A percentile compares a stretch with the other conserved stretches of the same genome.
Evolutionary conservation across 2,797 vertebrate species (phyloP).

Genomic region (Propithecus deckenii): DNA sequence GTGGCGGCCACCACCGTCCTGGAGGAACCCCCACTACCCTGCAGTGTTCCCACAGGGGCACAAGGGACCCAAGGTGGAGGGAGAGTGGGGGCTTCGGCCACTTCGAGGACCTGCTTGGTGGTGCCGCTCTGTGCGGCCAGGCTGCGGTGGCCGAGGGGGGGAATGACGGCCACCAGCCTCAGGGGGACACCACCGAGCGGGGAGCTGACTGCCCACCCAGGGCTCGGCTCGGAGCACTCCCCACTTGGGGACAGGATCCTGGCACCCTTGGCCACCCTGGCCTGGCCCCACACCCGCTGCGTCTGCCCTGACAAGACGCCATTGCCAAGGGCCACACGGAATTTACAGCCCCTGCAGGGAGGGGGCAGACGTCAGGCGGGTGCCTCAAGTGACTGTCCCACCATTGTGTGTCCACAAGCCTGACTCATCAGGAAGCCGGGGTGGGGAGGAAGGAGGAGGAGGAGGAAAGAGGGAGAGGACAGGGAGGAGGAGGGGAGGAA

Average conservation of each 20-base stretch:
- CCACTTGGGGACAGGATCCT: not conserved
- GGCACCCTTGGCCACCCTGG: fast-evolving
- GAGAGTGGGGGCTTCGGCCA: too few relatives aligned
- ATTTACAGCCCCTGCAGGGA: slow-evolving; percentile 3
- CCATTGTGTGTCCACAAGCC: not conserved
- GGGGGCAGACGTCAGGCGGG: slow-evolving; percentile 20
- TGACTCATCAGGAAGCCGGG: slow-evolving; percentile 56
- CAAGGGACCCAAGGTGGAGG: not conserved
- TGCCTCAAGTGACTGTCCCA: not conserved
- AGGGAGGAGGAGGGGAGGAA: not conserved
- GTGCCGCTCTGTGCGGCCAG: not conserved
- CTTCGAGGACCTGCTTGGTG: not conserved
- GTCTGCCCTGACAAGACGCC: slow-evolving; percentile 20
- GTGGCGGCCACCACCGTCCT: not conserved
- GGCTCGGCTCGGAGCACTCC: not conserved
- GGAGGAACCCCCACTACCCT: not conserved
- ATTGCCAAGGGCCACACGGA: not conserved
- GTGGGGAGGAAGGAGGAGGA: fast-evolving
- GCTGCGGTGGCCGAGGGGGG: not conserved
- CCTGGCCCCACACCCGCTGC: not conserved
- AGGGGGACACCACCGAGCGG: not conserved
- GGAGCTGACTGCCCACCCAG: not conserved
- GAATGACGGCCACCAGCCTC: not conserved
- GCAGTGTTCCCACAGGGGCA: not conserved
- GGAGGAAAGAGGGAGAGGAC: fast-evolving